Evolutionary conservation across 2,888 invertebrate species (phyloP), one percentile per base, ranked within the genome.

Genomic region (Lydus trimaculatus): DNA sequence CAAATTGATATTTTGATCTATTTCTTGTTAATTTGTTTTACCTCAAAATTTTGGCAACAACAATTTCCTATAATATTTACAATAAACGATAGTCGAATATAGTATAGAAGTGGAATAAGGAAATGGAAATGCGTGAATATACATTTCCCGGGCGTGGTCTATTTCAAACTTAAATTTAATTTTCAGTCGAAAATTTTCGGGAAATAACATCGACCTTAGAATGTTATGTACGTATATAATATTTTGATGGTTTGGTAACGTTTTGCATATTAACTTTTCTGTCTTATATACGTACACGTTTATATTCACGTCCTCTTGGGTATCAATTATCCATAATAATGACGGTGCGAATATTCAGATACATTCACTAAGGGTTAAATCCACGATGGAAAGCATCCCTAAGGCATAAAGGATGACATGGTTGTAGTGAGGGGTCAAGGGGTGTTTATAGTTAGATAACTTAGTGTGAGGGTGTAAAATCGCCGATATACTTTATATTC

Each of bases 391-490:
- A 78, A 75, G 73, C 77, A 76, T 74, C 77, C 79, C 79, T 75
- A 70, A 74, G 76, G 72, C 66, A 59, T 59, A 56, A 74, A 33
- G 58, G 58, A 17, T 63, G 39, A 31, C 31, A 66, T 67, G 68
- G 66, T 66, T 70, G 71, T 67, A 68, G 77, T 76, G 76, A 78
- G 77, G 79, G 68, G 69, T 52, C 58, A 67, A 67, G 62, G 70
- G 70, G 67, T 65, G 64, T 67, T 67, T 61, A 67, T 64, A 63
- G 80, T 79, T 77, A 82, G 84, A 84, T 84, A 84, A 83, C 83
- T 78, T 78, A 79, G 82, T 81, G 82, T 77, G 80, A 82, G 81
- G 78, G 80, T 78, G 80, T 79, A 81, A 82, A 82, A 83, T 83
- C 80, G 76, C 76, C 77, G 69, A 74, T 75, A 72, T 7, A 1